Evolutionary conservation across 2,888 invertebrate genomes (phyloP).

Genomic region (Alitta virens): DNA sequence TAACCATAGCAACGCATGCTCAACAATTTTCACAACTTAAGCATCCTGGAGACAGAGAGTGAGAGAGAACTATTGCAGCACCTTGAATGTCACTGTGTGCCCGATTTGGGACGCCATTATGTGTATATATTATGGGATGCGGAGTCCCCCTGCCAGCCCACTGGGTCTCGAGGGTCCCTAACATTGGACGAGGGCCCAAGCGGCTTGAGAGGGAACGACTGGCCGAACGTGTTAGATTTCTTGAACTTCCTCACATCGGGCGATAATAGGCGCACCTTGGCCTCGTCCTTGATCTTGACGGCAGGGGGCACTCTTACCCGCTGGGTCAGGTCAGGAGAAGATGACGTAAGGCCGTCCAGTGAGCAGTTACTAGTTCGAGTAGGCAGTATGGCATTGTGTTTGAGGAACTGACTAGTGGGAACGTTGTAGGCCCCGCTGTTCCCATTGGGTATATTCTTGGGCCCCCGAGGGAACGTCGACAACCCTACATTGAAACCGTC

Average conservation of each 20-base stretch:
- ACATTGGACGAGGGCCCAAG: neutral
- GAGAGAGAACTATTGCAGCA: too few relatives aligned
- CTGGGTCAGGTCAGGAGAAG: neutral
- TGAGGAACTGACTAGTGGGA: too few relatives aligned
- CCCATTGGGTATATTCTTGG: neutral
- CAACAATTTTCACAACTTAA: too few relatives aligned
- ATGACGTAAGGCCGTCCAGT: neutral
- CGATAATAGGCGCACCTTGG: neutral
- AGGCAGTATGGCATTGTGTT: neutral
- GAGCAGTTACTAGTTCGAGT: neutral
- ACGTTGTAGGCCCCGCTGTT: neutral
- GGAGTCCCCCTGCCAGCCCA: too few relatives aligned
- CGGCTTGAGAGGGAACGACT: neutral
- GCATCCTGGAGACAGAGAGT: too few relatives aligned
- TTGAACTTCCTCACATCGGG: neutral
- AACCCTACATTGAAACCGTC: neutral
- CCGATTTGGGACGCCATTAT: too few relatives aligned
- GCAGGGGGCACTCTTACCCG: neutral
- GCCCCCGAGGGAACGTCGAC: neutral
- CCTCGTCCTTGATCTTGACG: neutral
- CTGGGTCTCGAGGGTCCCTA: neutral
- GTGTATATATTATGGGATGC: too few relatives aligned
- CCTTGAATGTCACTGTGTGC: too few relatives aligned
- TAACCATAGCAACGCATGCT: too few relatives aligned
- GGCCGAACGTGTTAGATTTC: neutral